Base-by-base conservation (phyloP, 2,888 invertebrate genomes). In the Xestia xanthographa region DNA sequence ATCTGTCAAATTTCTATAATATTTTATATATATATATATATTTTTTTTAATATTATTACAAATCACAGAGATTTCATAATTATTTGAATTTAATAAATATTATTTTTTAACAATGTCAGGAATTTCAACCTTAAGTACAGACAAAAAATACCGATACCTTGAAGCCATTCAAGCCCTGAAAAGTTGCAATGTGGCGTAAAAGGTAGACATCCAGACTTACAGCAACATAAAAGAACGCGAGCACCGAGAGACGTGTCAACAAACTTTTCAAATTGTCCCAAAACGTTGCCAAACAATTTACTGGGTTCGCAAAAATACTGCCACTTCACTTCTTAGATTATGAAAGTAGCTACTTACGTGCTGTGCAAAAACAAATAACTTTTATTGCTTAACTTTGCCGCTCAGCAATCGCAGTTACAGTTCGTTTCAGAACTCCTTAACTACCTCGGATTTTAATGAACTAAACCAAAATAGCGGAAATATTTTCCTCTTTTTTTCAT, bases 291-390 rank as follows among this genome's bases (percentile, higher is more conserved):
- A 79, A 79, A 79, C 77, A 77, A 80, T 80, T 87, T 82, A 72
- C 77, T 79, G 48, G 56, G 71, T 79, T 48, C 65, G 65, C 73
- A 79, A 82, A 86, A 84, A 84, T 82, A 84, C 74, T 75, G 75
- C 71, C 78, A 84, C 86, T 86, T 84, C 73, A 82, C 68, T 82
- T 78, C 75, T 77, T 75, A 73, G 74, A 71, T 83, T 84, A 82
- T 80, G 84, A 82, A 75, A 86, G 80, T 66, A 80, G 82, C 80
- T 80, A 80, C 72, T 83, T 80, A 78, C 41, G 68, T 81, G 78
- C 83, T 80, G 56, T 76, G 73, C 69, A 84, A 77, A 86, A 87
- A 81, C 84, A 86, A 87, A 82, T 83, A 87, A 87, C 74, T 84
- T 87, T 86, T 86, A 87, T 84, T 77, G 62, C 73, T 77, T 29